Base-by-base conservation (phyloP, 2,888 invertebrate species). In the Diloba caeruleocephala region DNA sequence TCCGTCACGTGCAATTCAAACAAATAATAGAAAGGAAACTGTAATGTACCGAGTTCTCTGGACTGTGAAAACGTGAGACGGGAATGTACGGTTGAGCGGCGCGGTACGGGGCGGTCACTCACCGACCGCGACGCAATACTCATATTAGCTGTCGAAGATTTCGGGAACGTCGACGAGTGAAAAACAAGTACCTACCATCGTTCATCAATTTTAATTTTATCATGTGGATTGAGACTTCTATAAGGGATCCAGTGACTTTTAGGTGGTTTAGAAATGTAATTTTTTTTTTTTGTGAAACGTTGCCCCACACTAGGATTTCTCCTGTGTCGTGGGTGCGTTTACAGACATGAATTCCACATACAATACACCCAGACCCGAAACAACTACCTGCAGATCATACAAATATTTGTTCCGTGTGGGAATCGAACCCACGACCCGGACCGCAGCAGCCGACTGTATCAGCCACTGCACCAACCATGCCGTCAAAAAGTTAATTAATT, bases 81-180 rank as follows among this genome's bases (percentile, higher is more conserved):
- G 41, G 53, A 51, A 57, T 65, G 48, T 55, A 42, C 67, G 70
- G 69, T 65, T 76, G 77, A n/a, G n/a, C n/a, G n/a, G n/a, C n/a
- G n/a, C n/a, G n/a, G n/a, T n/a, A n/a, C n/a, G 25, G 52, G 41
- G 49, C 72, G 82, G 85, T 87, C 88, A 87, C 62, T 84, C 85
- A 86, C 87, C 83, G 74, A 29, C 46, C 45, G 45, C 44, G 29
- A 34, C 63, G 38, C 60, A 60, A n/a, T 57, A 52, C 64, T 53
- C 56, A 56, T 42, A 48, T 43, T 58, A 34, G 28, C 48, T 33
- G 33, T 34, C 4, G 21, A 55, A 53, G 50, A 49, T 65, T 60
- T 61, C 50, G 42, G 62, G 52, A 70, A 66, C 56, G 34, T 60
- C 31, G 34, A 62, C 59, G 62, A 70, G 63, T 74, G 70, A 71